Conservation (phyloP, 2,797 vertebrate genomes). For the Arctocebus calabarensis region DNA sequence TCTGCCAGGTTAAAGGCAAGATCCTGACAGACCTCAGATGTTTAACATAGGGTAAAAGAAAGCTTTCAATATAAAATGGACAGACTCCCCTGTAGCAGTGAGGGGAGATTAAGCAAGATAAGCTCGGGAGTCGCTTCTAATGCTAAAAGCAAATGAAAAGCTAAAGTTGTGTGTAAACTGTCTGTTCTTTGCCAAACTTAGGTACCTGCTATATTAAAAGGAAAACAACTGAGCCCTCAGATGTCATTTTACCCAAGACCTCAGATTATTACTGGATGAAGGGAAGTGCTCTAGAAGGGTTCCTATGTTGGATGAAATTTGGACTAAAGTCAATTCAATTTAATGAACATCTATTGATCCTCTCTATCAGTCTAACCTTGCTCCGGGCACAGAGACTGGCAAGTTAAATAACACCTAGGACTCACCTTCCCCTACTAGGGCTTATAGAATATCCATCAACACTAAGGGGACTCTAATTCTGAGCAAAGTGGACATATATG, state of each 20-base stretch:
- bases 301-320: background rate
- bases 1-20: slow-evolving; percentile 52
- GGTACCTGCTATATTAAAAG: slow-evolving; percentile 32
- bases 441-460: background rate
- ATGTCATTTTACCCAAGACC: background rate
- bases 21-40: slow-evolving; percentile 1
- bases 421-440: background rate
- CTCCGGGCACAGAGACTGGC: background rate
- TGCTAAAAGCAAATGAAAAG: slow-evolving; percentile 32
- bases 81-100: background rate
- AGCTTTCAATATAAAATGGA: slow-evolving; percentile 19
- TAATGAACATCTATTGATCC: background rate
- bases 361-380: background rate
- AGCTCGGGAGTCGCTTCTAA: background rate
- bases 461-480: background rate
- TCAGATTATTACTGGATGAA: background rate
- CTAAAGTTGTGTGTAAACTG: background rate
- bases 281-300: background rate
- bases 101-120: background rate
- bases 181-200: background rate
- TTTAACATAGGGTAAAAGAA: background rate
- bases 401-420: background rate
- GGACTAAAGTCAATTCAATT: slow-evolving; percentile 44
- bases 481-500: background rate
- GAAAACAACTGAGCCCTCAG: background rate